Percentiles rank a stretch among this genome's conserved stretches.
Evolutionary conservation across 2,797 vertebrate species (phyloP).

Genomic region (Girardinus metallicus): DNA sequence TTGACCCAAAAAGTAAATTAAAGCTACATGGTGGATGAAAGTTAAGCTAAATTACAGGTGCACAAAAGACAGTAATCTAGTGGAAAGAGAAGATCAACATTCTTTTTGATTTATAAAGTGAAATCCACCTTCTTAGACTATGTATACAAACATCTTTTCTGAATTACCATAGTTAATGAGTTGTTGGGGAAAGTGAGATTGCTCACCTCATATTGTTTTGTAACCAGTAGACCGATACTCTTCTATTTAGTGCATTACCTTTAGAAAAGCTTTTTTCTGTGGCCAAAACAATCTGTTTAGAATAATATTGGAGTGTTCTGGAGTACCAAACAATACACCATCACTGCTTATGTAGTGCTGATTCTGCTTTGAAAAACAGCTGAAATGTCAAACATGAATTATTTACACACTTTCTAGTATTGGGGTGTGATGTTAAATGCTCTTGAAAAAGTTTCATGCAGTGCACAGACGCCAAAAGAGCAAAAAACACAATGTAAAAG

Average conservation of each 20-base stretch:
- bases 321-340: not conserved
- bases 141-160: not conserved
- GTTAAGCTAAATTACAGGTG: not conserved
- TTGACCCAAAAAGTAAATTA: not conserved
- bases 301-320: not conserved
- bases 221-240: not conserved
- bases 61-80: not conserved
- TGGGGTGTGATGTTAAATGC: not conserved
- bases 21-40: not conserved
- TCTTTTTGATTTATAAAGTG: not conserved
- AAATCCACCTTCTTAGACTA: not conserved
- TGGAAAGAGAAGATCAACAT: not conserved
- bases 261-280: not conserved
- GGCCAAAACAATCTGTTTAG: not conserved
- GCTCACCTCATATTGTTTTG: not conserved
- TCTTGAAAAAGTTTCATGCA: not conserved
- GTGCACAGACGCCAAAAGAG: not conserved
- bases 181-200: not conserved
- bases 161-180: not conserved
- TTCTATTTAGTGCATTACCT: not conserved
- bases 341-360: not conserved
- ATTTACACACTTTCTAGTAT: not conserved
- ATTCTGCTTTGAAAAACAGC: not conserved
- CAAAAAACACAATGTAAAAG: not conserved
- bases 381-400: not conserved